A percentile compares a stretch with the other conserved stretches of the same genome.
Evolutionary conservation across 2,113 vertebrate species (phyloP).

Genomic region (Sebastes schlegelii): DNA sequence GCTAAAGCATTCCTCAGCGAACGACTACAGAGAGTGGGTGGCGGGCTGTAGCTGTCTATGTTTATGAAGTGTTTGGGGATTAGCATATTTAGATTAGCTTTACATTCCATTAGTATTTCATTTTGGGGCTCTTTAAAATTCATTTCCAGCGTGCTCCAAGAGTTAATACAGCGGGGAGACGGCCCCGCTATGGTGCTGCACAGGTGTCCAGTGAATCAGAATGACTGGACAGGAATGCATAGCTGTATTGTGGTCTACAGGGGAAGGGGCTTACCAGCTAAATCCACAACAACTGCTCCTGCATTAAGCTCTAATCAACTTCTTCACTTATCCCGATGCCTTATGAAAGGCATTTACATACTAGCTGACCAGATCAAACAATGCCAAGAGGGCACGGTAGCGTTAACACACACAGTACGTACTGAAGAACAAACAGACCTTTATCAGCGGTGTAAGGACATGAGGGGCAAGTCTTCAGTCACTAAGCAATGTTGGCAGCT

Average conservation of each 20-base stretch:
- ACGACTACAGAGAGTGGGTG: constrained; percentile 74
- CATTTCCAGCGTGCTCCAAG: constrained; percentile 39
- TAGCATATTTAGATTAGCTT: constrained; percentile 87
- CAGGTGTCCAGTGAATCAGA: constrained; percentile 65
- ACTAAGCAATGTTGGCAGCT: background rate
- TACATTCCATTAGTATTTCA: constrained; percentile 82
- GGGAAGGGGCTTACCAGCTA: constrained; percentile 51
- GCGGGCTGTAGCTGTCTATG: constrained; percentile 60
- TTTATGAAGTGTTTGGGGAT: constrained; percentile 80
- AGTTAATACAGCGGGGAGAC: constrained; percentile 41
- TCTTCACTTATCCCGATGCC: constrained; percentile 38
- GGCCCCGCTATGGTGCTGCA: constrained; percentile 4
- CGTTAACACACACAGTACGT: background rate
- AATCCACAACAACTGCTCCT: constrained; percentile 55
- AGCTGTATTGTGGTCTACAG: constrained; percentile 43
- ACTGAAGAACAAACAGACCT: constrained; percentile 30
- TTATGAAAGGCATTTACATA: constrained; percentile 48
- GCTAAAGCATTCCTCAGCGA: constrained; percentile 79
- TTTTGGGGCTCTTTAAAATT: constrained; percentile 66
- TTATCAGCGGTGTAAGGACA: constrained; percentile 1
- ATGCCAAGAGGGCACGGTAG: constrained; percentile 11
- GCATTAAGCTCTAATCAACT: constrained; percentile 51
- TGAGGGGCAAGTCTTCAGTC: background rate
- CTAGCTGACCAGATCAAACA: constrained; percentile 43
- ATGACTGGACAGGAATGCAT: constrained; percentile 59